These are phyloP conservation scores for Adela reaumurella DNA, from an alignment of 2,888 invertebrate genomes.

Conservation along the genomic window DNA sequence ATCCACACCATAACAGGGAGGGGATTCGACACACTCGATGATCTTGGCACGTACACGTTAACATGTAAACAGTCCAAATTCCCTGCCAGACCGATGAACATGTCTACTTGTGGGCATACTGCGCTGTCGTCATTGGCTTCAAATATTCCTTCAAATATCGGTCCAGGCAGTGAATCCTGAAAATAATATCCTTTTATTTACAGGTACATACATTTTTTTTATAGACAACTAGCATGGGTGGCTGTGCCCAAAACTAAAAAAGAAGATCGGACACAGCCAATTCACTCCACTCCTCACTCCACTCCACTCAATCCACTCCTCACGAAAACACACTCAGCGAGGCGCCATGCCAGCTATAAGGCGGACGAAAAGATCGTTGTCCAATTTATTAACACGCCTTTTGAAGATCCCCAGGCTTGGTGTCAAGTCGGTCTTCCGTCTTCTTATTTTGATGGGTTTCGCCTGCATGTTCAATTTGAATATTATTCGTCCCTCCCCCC, in stretches of 20 bases:
- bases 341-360: too few relatives aligned
- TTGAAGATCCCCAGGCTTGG: constrained; percentile 1
- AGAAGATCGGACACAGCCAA: too few relatives aligned
- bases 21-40: constrained; percentile 16
- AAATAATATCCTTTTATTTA: constrained; percentile 8
- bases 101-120: constrained; percentile 25
- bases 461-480: too few relatives aligned
- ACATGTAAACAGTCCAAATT: constrained; percentile 23
- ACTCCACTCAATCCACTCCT: too few relatives aligned
- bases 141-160: constrained; percentile 19
- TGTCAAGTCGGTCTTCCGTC: neutral
- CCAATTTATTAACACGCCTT: too few relatives aligned
- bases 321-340: too few relatives aligned
- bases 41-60: constrained; percentile 23
- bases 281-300: neutral
- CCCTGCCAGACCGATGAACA: constrained; percentile 15
- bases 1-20: constrained; percentile 28
- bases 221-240: too few relatives aligned
- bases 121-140: constrained; percentile 27
- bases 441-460: neutral
- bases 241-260: too few relatives aligned
- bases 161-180: constrained; percentile 19
- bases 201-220: constrained; percentile 1
- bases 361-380: too few relatives aligned
- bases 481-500: too few relatives aligned